Percentiles rank a stretch among this genome's conserved stretches.
Conservation (phyloP, 2,797 vertebrate species). For the Eulemur albifrons region DNA sequence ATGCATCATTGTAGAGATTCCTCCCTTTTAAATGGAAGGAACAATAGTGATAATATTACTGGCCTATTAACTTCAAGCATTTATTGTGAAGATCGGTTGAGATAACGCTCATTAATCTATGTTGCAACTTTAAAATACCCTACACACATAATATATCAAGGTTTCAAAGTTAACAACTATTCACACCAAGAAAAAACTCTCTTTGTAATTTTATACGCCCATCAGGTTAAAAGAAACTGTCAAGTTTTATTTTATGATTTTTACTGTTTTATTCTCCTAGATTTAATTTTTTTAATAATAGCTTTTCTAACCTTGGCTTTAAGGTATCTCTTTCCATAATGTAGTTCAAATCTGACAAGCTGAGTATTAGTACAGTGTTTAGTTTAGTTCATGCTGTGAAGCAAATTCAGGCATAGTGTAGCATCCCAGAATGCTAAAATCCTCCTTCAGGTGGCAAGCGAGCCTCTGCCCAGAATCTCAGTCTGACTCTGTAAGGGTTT, state of each 20-base stretch:
- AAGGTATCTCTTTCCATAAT: background rate
- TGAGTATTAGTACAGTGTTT: background rate
- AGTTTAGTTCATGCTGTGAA: background rate
- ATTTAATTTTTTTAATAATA: background rate
- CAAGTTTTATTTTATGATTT: background rate
- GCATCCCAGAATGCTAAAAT: background rate
- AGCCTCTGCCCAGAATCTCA: background rate
- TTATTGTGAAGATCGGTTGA: background rate
- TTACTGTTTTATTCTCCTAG: slow-evolving; percentile 5
- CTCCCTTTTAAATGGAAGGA: background rate
- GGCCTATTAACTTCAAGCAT: background rate
- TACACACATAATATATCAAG: background rate
- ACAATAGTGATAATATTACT: background rate
- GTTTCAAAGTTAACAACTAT: background rate
- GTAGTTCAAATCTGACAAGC: background rate
- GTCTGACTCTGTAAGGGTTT: background rate
- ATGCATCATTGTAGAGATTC: background rate
- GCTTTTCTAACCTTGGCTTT: slow-evolving; percentile 18
- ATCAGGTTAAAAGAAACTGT: slow-evolving; percentile 8
- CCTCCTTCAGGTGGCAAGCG: background rate
- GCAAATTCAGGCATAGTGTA: background rate
- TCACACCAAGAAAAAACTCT: background rate
- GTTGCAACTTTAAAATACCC: background rate
- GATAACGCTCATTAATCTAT: background rate
- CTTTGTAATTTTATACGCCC: background rate